phyloP scores from a whole-genome alignment of 2,113 vertebrate genomes.

The Phylloscopus trochiloides region DNA sequence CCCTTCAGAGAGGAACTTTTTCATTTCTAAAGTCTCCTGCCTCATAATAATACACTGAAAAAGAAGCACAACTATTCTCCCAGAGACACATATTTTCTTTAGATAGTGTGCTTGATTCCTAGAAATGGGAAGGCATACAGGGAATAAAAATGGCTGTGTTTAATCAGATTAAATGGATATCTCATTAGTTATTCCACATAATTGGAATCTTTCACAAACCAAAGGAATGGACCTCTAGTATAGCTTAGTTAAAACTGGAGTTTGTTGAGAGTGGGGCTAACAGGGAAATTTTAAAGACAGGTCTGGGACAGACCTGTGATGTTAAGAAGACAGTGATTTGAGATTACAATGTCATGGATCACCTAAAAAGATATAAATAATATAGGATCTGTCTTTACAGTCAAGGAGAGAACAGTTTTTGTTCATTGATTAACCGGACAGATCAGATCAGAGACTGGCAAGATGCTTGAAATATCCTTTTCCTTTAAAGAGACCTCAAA shows the following conservation, averaged over 20 bases:
- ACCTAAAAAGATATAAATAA: background rate
- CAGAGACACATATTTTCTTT: background rate
- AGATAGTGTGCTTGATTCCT: rapidly evolving
- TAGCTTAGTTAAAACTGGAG: background rate
- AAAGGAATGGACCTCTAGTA: background rate
- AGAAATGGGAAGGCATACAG: background rate
- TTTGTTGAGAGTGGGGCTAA: background rate
- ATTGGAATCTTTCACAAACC: background rate
- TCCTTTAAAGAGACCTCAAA: background rate
- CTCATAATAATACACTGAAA: background rate
- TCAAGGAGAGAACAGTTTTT: background rate
- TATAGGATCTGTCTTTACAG: background rate
- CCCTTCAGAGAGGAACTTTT: background rate
- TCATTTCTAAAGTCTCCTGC: background rate
- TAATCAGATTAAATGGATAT: background rate
- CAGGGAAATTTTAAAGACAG: background rate
- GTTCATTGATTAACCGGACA: background rate
- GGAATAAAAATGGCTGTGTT: background rate
- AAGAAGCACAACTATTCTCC: background rate
- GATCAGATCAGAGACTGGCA: background rate
- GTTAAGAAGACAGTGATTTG: background rate
- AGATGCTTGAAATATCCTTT: background rate
- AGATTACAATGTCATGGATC: background rate
- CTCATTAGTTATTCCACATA: background rate
- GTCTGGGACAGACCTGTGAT: background rate